Evolutionary conservation across 37 sponge, comb jelly and placozoan genomes (phyloP).

Genomic region (Cladorhizidae sp.): DNA sequence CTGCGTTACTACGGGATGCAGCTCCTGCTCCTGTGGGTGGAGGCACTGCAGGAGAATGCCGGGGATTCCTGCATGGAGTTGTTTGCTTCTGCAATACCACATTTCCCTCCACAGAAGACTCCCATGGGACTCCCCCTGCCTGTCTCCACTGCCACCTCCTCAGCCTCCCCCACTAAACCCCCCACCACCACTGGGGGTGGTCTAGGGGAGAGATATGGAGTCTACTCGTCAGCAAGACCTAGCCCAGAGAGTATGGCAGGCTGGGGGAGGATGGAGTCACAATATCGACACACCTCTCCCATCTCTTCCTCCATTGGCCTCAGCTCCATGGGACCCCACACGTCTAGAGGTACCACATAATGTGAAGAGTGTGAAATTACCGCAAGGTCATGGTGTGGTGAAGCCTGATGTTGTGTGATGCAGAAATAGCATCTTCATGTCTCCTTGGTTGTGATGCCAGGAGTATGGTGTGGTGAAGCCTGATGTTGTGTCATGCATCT

Average conservation of each 20-base stretch:
- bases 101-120: conserved; percentile 82
- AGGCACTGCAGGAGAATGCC: conserved; percentile 79
- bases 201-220: conserved; percentile 55
- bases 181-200: not conserved
- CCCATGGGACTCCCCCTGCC: conserved; percentile 52
- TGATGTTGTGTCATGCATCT: too few relatives aligned
- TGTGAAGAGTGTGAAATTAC: too few relatives aligned
- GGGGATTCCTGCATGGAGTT: conserved; percentile 79
- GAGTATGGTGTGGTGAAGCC: too few relatives aligned
- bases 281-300: not conserved
- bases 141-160: not conserved
- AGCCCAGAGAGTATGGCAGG: not conserved
- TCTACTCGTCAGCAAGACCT: not conserved
- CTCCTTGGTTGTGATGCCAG: too few relatives aligned
- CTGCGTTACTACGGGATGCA: conserved; percentile 72
- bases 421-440: too few relatives aligned
- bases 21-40: conserved; percentile 80
- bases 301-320: too few relatives aligned
- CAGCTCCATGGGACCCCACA: too few relatives aligned
- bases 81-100: conserved; percentile 81
- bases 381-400: too few relatives aligned
- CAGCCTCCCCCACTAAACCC: not conserved
- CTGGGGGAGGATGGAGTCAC: not conserved
- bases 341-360: not conserved
- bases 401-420: too few relatives aligned